Evolutionary conservation across 2,113 vertebrate genomes (phyloP), one percentile per base, ranked within the genome.

Genomic region (Brachypodius melanocephalos): DNA sequence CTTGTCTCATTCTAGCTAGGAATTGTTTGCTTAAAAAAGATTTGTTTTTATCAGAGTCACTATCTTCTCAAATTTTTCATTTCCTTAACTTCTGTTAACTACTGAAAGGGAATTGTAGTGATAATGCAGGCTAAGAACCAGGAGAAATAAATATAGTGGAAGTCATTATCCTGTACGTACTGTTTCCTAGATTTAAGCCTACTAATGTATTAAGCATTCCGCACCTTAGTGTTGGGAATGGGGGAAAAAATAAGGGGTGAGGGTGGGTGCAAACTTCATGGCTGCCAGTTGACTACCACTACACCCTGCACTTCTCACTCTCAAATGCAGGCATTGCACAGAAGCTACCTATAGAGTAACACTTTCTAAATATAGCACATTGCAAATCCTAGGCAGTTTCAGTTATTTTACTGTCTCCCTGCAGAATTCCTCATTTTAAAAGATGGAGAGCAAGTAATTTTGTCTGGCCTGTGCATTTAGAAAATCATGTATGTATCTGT

Each of bases 201-300:
- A 51, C 14, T 34, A 51, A 7, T 29, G 9, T n/a, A 5, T 22
- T 26, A 84, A 77, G 68, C 25, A 76, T 58, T 59, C 69, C 6
- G 42, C 3, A 7, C 29, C 12, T 52, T 28, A 76, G 12, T 45
- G 22, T 10, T 48, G 18, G 26, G 25, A 57, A 57, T 3, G 2
- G 3, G 2, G 5, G 14, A 48, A 75, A 68, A 61, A 31, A 10
- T 21, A 46, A 17, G 8, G 9, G 15, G 2, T 10, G 4, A 6
- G 18, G 2, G 43, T 25, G 42, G 2, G 8, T 12, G 14, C 8
- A 74, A 63, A 42, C 22, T 38, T 55, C 0, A 2, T 9, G 24
- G 51, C 36, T 87, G 68, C 6, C 51, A 59, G 26, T 28, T 84
- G 59, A 52, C 15, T 29, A 34, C 22, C 49, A 59, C 17, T 40